These are phyloP conservation scores for Prolemur simus DNA, from an alignment of 2,113 vertebrate species.

Conservation along the genomic window DNA sequence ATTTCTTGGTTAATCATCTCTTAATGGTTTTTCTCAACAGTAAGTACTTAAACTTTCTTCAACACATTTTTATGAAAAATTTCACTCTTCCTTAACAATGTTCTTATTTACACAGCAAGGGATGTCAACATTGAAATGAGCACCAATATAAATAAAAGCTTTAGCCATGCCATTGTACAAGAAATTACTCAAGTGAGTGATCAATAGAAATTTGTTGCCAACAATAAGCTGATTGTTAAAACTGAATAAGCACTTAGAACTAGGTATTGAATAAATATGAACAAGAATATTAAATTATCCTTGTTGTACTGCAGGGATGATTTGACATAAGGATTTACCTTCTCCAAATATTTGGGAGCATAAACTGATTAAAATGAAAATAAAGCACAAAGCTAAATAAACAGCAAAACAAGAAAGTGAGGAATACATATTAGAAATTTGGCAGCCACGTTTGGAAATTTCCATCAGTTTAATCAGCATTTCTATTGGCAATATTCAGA, in stretches of 20 bases:
- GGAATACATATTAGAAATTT: background rate
- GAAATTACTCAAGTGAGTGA: constrained; percentile 66
- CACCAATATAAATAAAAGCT: constrained; percentile 65
- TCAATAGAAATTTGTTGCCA: constrained; percentile 74
- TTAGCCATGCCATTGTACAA: constrained; percentile 53
- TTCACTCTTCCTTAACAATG: constrained; percentile 28
- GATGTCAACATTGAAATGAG: constrained; percentile 28
- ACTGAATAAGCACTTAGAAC: constrained; percentile 60
- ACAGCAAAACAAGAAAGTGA: constrained; percentile 62
- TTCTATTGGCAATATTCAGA: constrained; percentile 1
- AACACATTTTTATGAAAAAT: background rate
- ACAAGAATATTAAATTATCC: constrained; percentile 68
- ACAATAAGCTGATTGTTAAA: constrained; percentile 66
- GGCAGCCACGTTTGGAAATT: background rate
- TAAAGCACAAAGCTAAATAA: constrained; percentile 64
- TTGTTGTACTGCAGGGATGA: constrained; percentile 43
- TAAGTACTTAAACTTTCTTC: background rate
- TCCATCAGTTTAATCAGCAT: constrained; percentile 45
- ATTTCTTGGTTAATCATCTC: constrained; percentile 16
- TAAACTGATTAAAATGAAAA: constrained; percentile 74
- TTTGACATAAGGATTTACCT: constrained; percentile 73
- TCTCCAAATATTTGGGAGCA: constrained; percentile 75
- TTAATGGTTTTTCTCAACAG: background rate
- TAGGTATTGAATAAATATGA: constrained; percentile 70
- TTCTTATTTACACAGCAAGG: constrained; percentile 64